Percentiles rank a stretch among this genome's conserved stretches.
Evolutionary conservation across 1,140 invertebrate species (phyloP).

Genomic region (Bombus cullumanus): DNA sequence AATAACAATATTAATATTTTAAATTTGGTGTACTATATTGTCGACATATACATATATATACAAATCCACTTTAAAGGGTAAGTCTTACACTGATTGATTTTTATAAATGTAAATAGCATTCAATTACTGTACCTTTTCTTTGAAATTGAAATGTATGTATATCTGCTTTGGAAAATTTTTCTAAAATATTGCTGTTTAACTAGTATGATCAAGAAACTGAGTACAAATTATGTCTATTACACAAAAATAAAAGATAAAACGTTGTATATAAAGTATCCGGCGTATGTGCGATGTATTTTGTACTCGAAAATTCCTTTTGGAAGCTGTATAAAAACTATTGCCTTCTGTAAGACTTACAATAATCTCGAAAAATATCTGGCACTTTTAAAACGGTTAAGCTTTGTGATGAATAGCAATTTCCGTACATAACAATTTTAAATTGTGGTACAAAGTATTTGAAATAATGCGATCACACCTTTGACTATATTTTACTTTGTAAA

Average conservation of each 20-base stretch:
- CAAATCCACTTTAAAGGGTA: background rate
- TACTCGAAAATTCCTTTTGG: slow-evolving; percentile 51
- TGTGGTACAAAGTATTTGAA: slow-evolving; percentile 25
- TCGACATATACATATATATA: background rate
- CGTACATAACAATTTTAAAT: slow-evolving; percentile 41
- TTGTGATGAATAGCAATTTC: slow-evolving; percentile 45
- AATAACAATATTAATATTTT: background rate
- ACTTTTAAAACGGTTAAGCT: slow-evolving; percentile 29
- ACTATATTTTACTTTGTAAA: slow-evolving; percentile 61
- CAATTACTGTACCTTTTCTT: slow-evolving; percentile 2
- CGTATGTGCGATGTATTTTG: slow-evolving; percentile 54
- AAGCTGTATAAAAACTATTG: slow-evolving; percentile 52
- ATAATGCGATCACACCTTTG: slow-evolving; percentile 39
- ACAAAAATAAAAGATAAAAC: slow-evolving; percentile 33
- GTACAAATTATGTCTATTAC: slow-evolving; percentile 67
- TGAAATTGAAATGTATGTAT: slow-evolving; percentile 41
- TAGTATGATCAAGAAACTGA: slow-evolving; percentile 58
- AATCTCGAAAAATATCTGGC: slow-evolving; percentile 13
- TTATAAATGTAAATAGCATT: slow-evolving; percentile 49
- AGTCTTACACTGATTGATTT: slow-evolving; percentile 51
- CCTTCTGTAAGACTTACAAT: slow-evolving; percentile 47
- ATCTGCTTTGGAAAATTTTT: slow-evolving; percentile 34
- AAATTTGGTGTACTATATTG: slow-evolving; percentile 26
- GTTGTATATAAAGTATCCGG: slow-evolving; percentile 58
- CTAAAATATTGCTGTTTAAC: slow-evolving; percentile 33